These are phyloP conservation scores for Eidolon helvum DNA, from an alignment of 2,113 vertebrate species.

Conservation along the genomic window DNA sequence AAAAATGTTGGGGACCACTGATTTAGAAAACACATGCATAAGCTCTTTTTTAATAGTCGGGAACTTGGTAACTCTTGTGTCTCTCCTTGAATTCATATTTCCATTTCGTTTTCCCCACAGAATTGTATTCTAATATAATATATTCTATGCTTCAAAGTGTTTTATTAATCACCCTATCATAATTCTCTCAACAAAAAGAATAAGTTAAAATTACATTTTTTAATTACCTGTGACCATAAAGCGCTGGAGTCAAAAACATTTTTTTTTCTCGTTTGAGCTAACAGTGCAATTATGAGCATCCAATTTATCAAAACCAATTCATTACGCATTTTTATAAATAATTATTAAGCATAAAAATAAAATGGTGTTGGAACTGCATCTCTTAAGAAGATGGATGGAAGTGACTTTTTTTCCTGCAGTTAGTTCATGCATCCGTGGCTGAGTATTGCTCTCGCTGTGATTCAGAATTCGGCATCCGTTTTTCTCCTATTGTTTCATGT, in stretches of 20 bases:
- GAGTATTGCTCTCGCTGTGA: not conserved
- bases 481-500: not conserved
- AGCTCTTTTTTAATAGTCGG: not conserved
- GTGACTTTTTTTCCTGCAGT: not conserved
- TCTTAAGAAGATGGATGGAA: not conserved
- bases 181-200: slow-evolving; percentile 53
- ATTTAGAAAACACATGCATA: not conserved
- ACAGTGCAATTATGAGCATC: slow-evolving; percentile 19
- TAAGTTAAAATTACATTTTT: slow-evolving; percentile 71
- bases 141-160: slow-evolving; percentile 56
- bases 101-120: slow-evolving; percentile 30
- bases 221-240: slow-evolving; percentile 69
- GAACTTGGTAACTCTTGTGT: not conserved
- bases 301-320: slow-evolving; percentile 58
- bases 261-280: slow-evolving; percentile 27
- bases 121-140: not conserved
- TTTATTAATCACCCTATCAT: slow-evolving; percentile 69
- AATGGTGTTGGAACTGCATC: not conserved
- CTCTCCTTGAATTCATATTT: slow-evolving; percentile 52
- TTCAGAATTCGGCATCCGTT: not conserved
- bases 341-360: slow-evolving; percentile 55
- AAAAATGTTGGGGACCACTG: too few species aligned
- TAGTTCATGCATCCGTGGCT: fast-evolving
- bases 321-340: slow-evolving; percentile 47
- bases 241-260: not conserved